Evolutionary conservation across 2,888 invertebrate species (phyloP).

Genomic region (Calameuta idolon): DNA sequence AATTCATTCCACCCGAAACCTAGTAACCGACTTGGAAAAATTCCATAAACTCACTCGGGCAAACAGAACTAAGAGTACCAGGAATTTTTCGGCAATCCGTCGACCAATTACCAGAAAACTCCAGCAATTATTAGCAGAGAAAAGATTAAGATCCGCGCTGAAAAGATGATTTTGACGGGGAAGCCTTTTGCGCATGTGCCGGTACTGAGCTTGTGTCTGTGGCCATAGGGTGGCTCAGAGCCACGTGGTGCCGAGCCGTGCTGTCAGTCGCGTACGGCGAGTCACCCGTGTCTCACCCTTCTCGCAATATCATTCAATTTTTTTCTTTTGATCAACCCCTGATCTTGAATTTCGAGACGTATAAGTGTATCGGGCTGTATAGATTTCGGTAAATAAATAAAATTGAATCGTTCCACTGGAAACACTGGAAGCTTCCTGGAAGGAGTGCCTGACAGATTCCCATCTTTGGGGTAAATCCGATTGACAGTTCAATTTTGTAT

Average conservation of each 20-base stretch:
- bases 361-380: neutral
- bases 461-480: neutral
- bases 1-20: neutral
- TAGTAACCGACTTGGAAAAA: neutral
- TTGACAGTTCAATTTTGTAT: neutral
- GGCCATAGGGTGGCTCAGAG: constrained; percentile 47
- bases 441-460: neutral
- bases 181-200: constrained; percentile 6
- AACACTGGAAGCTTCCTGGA: neutral
- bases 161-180: neutral
- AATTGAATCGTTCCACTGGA: neutral
- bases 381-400: neutral
- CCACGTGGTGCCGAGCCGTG: constrained; percentile 62
- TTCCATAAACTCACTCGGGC: neutral
- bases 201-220: constrained; percentile 24
- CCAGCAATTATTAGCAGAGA: neutral
- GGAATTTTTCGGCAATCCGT: neutral
- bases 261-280: constrained; percentile 61
- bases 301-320: neutral
- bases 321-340: neutral
- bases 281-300: constrained; percentile 43
- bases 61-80: neutral
- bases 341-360: neutral
- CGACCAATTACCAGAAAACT: neutral
- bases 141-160: neutral